Evolutionary conservation across 2,797 vertebrate genomes (phyloP).

Genomic region (Chrysocyon brachyurus): DNA sequence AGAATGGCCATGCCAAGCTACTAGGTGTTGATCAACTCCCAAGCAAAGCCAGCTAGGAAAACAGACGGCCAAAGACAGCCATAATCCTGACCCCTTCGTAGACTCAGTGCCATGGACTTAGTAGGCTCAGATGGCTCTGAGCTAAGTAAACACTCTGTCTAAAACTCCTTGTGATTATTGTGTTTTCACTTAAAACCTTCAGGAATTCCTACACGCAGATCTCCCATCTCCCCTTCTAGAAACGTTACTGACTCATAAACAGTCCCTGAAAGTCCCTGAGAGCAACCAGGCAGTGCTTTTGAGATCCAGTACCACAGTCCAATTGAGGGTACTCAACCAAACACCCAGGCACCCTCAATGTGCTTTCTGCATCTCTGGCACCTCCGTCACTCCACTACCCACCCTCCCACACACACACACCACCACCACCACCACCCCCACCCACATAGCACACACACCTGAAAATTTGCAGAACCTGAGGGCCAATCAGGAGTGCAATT

Average conservation of each 20-base stretch:
- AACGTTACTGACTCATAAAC: neutral
- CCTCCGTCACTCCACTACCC: neutral
- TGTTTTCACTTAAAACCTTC: neutral
- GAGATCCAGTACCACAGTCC: neutral
- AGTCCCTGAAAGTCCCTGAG: neutral
- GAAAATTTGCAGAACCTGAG: neutral
- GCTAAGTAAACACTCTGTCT: neutral
- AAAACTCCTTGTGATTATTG: neutral
- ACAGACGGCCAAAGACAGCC: neutral
- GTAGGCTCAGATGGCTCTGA: neutral
- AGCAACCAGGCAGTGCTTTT: neutral
- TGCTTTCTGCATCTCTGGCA: neutral
- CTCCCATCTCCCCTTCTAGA: neutral
- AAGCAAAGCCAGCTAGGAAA: conserved; percentile 28
- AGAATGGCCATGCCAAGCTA: neutral
- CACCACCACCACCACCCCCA: neutral
- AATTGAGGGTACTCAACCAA: neutral
- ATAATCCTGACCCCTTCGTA: neutral
- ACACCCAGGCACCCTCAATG: neutral
- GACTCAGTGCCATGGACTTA: neutral
- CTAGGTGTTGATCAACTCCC: neutral
- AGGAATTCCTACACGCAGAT: neutral
- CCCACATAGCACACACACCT: too few relatives aligned
- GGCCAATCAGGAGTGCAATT: neutral
- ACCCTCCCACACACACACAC: too few relatives aligned